phyloP scores from a whole-genome alignment of 2,888 invertebrate species.

The Macaria notata region DNA sequence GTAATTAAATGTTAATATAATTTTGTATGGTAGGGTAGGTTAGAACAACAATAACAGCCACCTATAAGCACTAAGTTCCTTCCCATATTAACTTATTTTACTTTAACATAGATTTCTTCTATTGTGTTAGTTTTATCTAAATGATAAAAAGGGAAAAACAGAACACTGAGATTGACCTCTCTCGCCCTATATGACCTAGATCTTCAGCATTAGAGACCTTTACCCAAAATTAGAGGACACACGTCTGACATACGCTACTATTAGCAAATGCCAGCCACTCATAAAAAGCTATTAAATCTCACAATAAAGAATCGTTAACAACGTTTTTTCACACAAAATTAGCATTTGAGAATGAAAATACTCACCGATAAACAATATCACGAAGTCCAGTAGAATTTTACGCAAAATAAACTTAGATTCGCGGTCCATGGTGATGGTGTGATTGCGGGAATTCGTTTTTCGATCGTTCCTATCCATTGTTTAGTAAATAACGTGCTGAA shows the following conservation, averaged over 20 bases:
- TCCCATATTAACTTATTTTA: no score
- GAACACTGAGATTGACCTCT: not conserved
- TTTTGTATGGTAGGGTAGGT: no score
- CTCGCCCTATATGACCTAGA: slow-evolving; percentile 5
- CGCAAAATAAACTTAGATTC: slow-evolving; percentile 81
- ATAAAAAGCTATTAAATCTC: slow-evolving; percentile 3
- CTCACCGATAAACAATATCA: slow-evolving; percentile 87
- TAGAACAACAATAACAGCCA: no score
- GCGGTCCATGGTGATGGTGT: slow-evolving; percentile 77
- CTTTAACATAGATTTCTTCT: no score
- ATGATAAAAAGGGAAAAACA: not conserved
- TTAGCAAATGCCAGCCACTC: not conserved
- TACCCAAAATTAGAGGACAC: not conserved
- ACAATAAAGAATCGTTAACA: not conserved
- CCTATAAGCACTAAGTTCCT: no score
- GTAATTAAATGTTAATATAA: no score
- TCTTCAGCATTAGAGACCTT: slow-evolving; percentile 1
- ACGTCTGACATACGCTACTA: no score
- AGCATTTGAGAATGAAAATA: slow-evolving; percentile 35
- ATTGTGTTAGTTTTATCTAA: no score
- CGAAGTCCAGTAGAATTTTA: slow-evolving; percentile 86
- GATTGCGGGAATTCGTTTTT: slow-evolving; percentile 63
- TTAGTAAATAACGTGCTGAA: slow-evolving; percentile 37
- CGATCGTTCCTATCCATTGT: slow-evolving; percentile 74
- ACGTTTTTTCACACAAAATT: not conserved